Percentiles rank a stretch among this genome's conserved stretches.
These are phyloP conservation scores for Solenopsis fugax DNA, from an alignment of 1,140 invertebrate species.

Conservation along the genomic window DNA sequence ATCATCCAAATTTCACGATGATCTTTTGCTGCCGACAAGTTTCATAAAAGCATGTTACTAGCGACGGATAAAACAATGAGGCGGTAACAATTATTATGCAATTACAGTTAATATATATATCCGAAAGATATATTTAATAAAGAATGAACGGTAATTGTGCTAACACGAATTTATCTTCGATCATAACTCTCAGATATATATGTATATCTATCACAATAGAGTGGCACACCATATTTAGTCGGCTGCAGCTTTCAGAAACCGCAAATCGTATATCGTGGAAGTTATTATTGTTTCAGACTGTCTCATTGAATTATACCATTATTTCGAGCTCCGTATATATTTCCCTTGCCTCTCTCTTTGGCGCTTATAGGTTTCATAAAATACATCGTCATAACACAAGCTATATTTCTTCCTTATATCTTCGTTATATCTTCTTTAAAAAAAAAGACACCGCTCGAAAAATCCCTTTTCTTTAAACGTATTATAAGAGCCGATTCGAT, in stretches of 20 bases:
- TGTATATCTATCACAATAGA: slow-evolving; percentile 25
- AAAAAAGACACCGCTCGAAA: background rate
- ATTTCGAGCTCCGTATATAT: slow-evolving; percentile 18
- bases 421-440: background rate
- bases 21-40: background rate
- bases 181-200: background rate
- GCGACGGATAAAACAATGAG: background rate
- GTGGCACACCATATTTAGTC: slow-evolving; percentile 42
- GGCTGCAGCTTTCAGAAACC: slow-evolving; percentile 42
- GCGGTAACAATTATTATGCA: background rate
- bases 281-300: slow-evolving; percentile 36
- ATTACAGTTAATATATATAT: background rate
- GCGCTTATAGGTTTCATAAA: background rate
- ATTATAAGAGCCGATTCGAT: background rate
- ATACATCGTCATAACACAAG: background rate
- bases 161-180: background rate
- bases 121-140: background rate
- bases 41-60: background rate
- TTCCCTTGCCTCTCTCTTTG: background rate
- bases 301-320: slow-evolving; percentile 58
- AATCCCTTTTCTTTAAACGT: background rate
- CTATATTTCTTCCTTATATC: background rate
- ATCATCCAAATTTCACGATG: background rate
- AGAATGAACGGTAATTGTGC: background rate
- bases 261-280: slow-evolving; percentile 39